Evolutionary conservation across 2,888 invertebrate genomes (phyloP).

Genomic region (Prenolepis imparis): DNA sequence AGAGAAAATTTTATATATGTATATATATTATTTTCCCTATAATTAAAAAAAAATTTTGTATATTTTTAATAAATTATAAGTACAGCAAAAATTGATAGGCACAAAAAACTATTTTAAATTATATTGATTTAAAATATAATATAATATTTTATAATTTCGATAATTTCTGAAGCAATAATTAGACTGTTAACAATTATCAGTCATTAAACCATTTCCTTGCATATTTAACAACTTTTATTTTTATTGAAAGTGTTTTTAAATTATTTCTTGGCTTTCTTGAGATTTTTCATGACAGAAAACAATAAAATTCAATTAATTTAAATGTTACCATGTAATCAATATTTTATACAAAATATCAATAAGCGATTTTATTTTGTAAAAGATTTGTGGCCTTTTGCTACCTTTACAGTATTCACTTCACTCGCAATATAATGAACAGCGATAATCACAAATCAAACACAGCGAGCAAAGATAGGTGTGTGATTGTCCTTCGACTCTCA

Average conservation of each 20-base stretch:
- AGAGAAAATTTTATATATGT: background rate
- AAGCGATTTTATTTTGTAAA: background rate
- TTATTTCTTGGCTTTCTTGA: too few relatives aligned
- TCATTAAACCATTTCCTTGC: background rate
- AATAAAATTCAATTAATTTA: background rate
- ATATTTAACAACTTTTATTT: too few relatives aligned
- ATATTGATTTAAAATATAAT: too few relatives aligned
- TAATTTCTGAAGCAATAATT: too few relatives aligned
- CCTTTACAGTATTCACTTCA: slow-evolving; percentile 27
- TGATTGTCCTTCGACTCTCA: slow-evolving; percentile 43
- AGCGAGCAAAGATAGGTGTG: slow-evolving; percentile 2
- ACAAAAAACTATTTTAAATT: too few relatives aligned
- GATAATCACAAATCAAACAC: slow-evolving; percentile 48
- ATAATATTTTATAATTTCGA: too few relatives aligned
- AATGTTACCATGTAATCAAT: too few relatives aligned
- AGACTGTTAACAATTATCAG: too few relatives aligned
- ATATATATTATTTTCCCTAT: background rate
- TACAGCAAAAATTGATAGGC: background rate
- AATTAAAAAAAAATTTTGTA: background rate
- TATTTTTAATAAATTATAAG: background rate
- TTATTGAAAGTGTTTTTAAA: too few relatives aligned
- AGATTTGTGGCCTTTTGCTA: slow-evolving; percentile 14
- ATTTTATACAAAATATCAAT: background rate
- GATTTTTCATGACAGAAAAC: too few relatives aligned
- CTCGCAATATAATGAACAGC: background rate